Evolutionary conservation across 2,797 vertebrate genomes (phyloP), one percentile per base, ranked within the genome.

Genomic region (Buphagus erythrorhynchus): DNA sequence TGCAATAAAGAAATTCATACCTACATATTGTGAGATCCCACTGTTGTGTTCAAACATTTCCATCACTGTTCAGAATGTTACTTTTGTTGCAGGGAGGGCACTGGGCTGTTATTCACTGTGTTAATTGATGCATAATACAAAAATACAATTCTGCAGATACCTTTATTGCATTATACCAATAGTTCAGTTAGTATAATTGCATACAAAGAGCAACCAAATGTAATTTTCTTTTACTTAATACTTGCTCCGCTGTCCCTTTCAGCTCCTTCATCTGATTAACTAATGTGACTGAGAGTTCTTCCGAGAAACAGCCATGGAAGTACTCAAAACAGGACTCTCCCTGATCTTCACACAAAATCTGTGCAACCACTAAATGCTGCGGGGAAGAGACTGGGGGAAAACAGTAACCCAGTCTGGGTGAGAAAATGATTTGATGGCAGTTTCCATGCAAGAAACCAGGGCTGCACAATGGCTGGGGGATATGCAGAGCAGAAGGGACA

Each of bases 191-290:
- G 97, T 31, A 71, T 98, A 98, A 98, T 97, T 98, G 95, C 95
- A 97, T 85, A 96, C 95, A 96, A 96, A 97, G 97, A 98, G 96
- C 97, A 96, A 97, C 95, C 78, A 97, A 97, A 98, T 97, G 95
- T 79, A 97, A 98, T 98, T 98, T 97, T 90, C 92, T 95, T 93
- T 95, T 96, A 92, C 96, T 98, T 97, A 97, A 97, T 97, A 95
- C 85, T 96, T 45, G 35, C 92, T 96, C 77, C 2, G 5, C 93
- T 97, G 95, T 97, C 97, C 95, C 97, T 97, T 97, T 96, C 96
- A 97, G 95, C 95, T 94, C 96, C 94, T 97, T 98, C 95, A 98
- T 98, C 97, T 97, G 97, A 98, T 98, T 98, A 98, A 95, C 94
- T 96, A 78, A 97, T 69, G 85, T 96, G 94, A 97, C 88, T 96